These are phyloP conservation scores for Psittacus erithacus DNA, from an alignment of 2,113 vertebrate species.

Conservation along the genomic window DNA sequence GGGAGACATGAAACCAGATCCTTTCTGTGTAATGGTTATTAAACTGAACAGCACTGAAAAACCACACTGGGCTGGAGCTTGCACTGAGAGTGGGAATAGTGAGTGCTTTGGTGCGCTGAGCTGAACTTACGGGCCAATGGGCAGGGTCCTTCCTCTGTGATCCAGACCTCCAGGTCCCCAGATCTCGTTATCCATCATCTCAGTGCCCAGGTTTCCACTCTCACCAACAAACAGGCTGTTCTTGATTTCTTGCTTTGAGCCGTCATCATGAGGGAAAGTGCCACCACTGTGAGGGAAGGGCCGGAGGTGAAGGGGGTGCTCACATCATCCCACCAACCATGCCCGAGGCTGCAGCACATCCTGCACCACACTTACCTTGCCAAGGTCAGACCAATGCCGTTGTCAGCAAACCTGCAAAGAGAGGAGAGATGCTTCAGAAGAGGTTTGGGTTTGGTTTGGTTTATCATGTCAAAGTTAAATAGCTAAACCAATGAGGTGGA, in stretches of 20 bases:
- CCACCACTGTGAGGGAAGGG: conserved; percentile 82
- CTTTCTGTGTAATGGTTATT: neutral
- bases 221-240: conserved; percentile 97
- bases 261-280: conserved; percentile 95
- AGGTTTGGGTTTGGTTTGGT: neutral
- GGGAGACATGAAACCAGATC: neutral
- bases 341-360: neutral
- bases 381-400: conserved; percentile 93
- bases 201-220: conserved; percentile 89
- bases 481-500: neutral
- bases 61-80: neutral
- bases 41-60: neutral
- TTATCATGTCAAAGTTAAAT: neutral
- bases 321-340: neutral
- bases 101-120: neutral
- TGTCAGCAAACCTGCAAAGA: conserved; percentile 92
- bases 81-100: neutral
- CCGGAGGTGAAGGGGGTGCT: neutral
- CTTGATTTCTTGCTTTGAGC: conserved; percentile 93
- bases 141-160: conserved; percentile 85
- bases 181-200: conserved; percentile 76
- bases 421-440: neutral
- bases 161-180: conserved; percentile 92
- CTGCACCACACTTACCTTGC: conserved; percentile 81
- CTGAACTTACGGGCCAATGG: conserved; percentile 87